Percentiles rank a stretch among this genome's conserved stretches.
Evolutionary conservation across 1,140 invertebrate species (phyloP).

Genomic region (Sitobion miscanthi): DNA sequence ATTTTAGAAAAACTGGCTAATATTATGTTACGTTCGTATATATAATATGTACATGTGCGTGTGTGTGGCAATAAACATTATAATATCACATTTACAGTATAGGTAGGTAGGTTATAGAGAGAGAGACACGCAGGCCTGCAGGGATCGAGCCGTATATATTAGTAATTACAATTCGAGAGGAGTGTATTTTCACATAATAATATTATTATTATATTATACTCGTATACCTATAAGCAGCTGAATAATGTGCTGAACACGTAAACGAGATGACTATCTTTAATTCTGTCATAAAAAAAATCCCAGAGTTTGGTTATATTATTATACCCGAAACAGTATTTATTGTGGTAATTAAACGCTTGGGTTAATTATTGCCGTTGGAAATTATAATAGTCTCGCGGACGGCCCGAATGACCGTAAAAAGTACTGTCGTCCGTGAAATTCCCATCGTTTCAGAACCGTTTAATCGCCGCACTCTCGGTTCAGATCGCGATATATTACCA

Average conservation of each 20-base stretch:
- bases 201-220: not conserved
- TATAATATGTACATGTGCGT: not conserved
- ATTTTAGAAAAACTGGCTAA: no score
- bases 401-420: not conserved
- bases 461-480: not conserved
- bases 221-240: not conserved
- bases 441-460: not conserved
- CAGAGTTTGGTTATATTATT: no score
- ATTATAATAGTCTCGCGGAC: not conserved
- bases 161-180: not conserved
- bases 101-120: no score
- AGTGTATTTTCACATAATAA: not conserved
- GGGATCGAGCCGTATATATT: not conserved
- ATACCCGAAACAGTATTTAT: not conserved
- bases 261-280: not conserved
- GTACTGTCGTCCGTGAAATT: not conserved
- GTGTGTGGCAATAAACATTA: not conserved
- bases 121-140: no score
- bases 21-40: not conserved
- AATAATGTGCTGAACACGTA: not conserved
- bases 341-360: not conserved
- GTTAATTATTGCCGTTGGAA: not conserved
- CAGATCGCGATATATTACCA: no score
- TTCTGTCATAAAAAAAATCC: not conserved
- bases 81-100: not conserved